Base-by-base conservation (phyloP, 2,888 invertebrate genomes). In the Eilema depressum region DNA sequence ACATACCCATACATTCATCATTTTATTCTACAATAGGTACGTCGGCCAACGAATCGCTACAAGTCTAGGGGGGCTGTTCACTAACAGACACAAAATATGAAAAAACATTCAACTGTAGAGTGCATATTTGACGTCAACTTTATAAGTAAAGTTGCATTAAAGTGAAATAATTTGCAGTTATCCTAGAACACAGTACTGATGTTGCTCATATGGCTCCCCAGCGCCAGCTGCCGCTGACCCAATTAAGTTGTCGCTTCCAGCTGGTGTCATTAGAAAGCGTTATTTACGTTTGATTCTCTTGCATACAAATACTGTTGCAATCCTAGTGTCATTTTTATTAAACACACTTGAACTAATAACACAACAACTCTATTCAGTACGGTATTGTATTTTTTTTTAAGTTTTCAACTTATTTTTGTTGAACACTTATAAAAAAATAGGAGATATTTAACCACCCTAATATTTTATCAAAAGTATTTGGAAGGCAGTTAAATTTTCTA, bases 181-280 rank as follows among this genome's bases (percentile, higher is more conserved):
- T 30, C 53, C 26, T n/a, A 65, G 65, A 33, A 25, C 61, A 65
- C 53, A 47, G 41, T 10, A 53, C 41, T 67, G 63, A 63, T 66
- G 63, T 59, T 57, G 70, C 59, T 63, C 68, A 75, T 66, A 78
- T 74, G 68, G 69, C 23, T 25, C 37, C 57, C 53, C 20, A 12
- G 57, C 37, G 37, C 60, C 1, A 26, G 65, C 74, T 68, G 78
- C 64, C 75, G 70, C 68, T 53, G 70, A 78, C 71, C 74, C 70
- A 80, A 80, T 80, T 78, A 80, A 80, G 70, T 68, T 78, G 76
- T 80, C 75, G 71, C 73, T 70, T 25, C 63, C 69, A 72, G 74
- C 74, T 75, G 26, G 60, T 47, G 41, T 66, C 70, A 70, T 66
- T 70, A 66, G 63, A 30, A 63, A 62, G 20, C 63, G 30, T 28